phyloP scores from a whole-genome alignment of 2,888 invertebrate species.

The Pterobdella sp. region DNA sequence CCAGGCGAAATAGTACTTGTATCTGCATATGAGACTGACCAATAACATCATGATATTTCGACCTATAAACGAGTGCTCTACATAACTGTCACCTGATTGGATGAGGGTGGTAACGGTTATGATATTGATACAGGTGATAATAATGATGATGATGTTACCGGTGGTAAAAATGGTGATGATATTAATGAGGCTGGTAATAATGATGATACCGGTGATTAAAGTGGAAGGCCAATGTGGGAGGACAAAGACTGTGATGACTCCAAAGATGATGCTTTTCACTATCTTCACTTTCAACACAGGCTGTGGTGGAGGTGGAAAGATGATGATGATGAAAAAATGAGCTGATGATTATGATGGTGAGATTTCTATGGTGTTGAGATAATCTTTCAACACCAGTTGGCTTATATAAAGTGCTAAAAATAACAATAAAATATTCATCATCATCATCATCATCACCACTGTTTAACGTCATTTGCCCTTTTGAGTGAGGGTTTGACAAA shows the following conservation, averaged over 20 bases:
- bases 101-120: background rate
- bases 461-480: no score
- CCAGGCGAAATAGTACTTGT: constrained; percentile 97
- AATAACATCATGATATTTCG: constrained; percentile 29
- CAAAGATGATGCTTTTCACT: constrained; percentile 24
- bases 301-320: constrained; percentile 7
- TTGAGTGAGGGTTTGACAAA: no score
- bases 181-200: background rate
- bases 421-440: no score
- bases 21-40: constrained; percentile 64
- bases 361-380: no score
- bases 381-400: no score
- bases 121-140: background rate
- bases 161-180: background rate
- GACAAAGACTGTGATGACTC: constrained; percentile 26
- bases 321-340: no score
- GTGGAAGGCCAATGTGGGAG: constrained; percentile 30
- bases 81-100: constrained; percentile 24
- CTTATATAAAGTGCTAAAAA: no score
- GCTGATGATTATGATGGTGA: background rate
- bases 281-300: constrained; percentile 23
- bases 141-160: background rate
- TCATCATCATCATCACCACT: no score
- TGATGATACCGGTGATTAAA: constrained; percentile 24
- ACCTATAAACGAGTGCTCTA: constrained; percentile 27